Evolutionary conservation across 30 jellyfish, hydroid and myxozoan genomes (phyloP).

Genomic region (Rhopilema esculentum): DNA sequence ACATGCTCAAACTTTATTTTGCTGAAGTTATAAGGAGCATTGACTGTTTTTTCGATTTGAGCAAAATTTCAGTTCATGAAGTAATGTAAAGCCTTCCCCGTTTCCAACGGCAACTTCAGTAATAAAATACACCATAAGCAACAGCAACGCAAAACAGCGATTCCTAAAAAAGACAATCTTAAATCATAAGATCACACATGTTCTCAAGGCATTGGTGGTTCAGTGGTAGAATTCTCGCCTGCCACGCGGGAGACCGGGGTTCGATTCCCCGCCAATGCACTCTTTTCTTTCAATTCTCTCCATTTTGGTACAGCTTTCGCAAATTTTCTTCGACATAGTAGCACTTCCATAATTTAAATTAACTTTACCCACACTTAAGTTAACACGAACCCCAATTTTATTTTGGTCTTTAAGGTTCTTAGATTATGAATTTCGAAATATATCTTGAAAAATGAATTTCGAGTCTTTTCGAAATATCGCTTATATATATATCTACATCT

Average conservation of each 20-base stretch:
- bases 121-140: constrained; percentile 91
- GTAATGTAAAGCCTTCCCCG: background rate
- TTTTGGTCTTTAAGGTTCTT: too few species aligned
- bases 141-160: constrained; percentile 92
- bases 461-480: too few species aligned
- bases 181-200: background rate
- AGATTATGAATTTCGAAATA: too few species aligned
- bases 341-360: too few species aligned
- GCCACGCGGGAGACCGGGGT: constrained; percentile 77
- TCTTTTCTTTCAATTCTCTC: background rate
- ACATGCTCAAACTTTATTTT: background rate
- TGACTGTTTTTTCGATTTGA: too few species aligned
- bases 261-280: constrained; percentile 67
- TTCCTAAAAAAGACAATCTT: constrained; percentile 51
- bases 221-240: constrained; percentile 69
- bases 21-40: background rate
- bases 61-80: too few species aligned
- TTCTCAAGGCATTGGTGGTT: constrained; percentile 63
- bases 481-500: too few species aligned
- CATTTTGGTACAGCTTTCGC: background rate
- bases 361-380: too few species aligned
- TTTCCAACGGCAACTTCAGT: constrained; percentile 21
- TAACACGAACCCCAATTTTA: too few species aligned
- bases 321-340: background rate
- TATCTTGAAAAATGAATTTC: too few species aligned